A percentile compares a stretch with the other conserved stretches of the same genome.
Conservation (phyloP, 2,888 invertebrate species). For the Exocentrus adspersus region DNA sequence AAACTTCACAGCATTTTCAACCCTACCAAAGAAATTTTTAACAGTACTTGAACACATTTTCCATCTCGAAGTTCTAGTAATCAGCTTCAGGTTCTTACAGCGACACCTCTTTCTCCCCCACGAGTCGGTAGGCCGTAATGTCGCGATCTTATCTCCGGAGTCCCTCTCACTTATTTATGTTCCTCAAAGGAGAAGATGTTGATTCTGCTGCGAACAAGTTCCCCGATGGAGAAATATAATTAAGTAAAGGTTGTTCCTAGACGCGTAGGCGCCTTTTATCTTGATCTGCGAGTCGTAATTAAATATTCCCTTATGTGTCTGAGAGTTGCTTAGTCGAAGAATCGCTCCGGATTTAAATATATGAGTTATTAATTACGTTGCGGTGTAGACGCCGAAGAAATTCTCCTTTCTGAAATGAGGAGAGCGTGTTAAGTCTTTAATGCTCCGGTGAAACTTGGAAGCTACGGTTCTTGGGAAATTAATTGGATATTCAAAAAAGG, state of each 20-base stretch:
- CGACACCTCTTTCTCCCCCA: too few relatives aligned
- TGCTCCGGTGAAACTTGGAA: too few relatives aligned
- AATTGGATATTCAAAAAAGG: too few relatives aligned
- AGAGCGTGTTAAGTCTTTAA: too few relatives aligned
- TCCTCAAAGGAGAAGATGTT: constrained; percentile 3
- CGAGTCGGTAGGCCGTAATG: background rate
- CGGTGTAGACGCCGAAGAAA: too few relatives aligned
- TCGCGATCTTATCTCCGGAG: background rate
- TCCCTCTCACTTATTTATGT: background rate
- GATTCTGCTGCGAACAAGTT: constrained; percentile 11
- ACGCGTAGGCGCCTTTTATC: background rate
- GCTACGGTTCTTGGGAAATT: too few relatives aligned
- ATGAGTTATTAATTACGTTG: background rate
- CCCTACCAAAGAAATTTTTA: too few relatives aligned
- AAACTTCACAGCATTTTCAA: too few relatives aligned
- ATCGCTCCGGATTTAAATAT: background rate
- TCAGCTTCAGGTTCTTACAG: too few relatives aligned
- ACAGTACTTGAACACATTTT: too few relatives aligned
- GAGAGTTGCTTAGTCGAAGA: background rate
- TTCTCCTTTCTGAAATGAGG: too few relatives aligned
- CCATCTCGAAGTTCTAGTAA: too few relatives aligned
- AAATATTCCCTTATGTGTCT: constrained; percentile 1
- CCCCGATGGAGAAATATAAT: constrained; percentile 3
- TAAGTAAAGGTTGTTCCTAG: constrained; percentile 17
- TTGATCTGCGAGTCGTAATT: constrained; percentile 11